These are phyloP conservation scores for Crotalus tigris DNA, from an alignment of 2,113 vertebrate species.

Conservation along the genomic window DNA sequence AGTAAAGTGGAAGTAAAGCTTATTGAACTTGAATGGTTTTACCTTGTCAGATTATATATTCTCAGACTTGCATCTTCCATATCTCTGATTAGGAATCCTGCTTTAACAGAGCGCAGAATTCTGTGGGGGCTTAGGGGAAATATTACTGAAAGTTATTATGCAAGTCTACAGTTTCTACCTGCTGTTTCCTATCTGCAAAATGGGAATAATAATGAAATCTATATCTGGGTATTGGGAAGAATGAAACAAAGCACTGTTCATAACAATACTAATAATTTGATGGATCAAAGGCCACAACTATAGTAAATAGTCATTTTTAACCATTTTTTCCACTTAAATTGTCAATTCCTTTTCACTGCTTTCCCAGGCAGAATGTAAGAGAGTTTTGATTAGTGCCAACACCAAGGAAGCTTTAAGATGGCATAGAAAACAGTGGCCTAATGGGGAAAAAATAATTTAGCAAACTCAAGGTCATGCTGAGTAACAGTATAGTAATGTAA, in stretches of 20 bases:
- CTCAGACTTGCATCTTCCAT: background rate
- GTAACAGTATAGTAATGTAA: background rate
- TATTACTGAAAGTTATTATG: background rate
- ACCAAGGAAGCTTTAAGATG: background rate
- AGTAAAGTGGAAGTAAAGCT: background rate
- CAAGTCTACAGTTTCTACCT: background rate
- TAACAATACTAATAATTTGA: background rate
- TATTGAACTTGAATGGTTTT: background rate
- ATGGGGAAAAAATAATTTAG: background rate
- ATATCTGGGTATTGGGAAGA: background rate
- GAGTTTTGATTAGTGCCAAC: background rate
- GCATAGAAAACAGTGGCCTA: background rate
- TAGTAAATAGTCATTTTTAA: background rate
- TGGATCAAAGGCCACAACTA: background rate
- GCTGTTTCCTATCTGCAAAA: background rate
- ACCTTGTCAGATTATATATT: background rate
- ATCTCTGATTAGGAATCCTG: background rate
- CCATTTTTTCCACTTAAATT: background rate
- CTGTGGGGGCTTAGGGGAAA: background rate
- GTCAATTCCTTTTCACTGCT: too few relatives aligned
- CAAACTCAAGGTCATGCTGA: background rate
- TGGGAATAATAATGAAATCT: background rate
- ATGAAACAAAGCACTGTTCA: background rate
- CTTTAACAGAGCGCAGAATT: background rate
- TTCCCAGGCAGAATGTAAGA: background rate